Evolutionary conservation across 2,888 invertebrate genomes (phyloP).

Genomic region (Troglohyphantes excavatus): DNA sequence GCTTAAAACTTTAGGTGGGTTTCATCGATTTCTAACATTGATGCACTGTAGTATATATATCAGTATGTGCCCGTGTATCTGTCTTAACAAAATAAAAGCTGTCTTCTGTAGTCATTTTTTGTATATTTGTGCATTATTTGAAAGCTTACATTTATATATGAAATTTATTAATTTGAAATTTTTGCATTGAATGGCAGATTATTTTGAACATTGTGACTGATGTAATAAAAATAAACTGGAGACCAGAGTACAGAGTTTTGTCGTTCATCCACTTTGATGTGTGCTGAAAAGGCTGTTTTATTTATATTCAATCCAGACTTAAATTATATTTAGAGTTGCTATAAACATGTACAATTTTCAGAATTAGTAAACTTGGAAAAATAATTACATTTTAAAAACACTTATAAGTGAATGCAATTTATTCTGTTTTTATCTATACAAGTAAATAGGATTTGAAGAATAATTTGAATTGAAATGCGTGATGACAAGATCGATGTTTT

Average conservation of each 20-base stretch:
- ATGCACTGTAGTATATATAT: conserved; percentile 77
- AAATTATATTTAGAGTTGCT: no score
- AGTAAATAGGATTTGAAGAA: no score
- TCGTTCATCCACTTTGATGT: conserved; percentile 6
- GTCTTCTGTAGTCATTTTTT: conserved; percentile 78
- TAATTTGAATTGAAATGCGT: no score
- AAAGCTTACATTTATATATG: conserved; percentile 65
- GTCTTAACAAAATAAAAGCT: conserved; percentile 78
- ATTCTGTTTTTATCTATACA: no score
- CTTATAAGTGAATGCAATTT: no score
- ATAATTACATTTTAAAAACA: no score
- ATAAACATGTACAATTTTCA: no score
- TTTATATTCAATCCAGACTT: no score
- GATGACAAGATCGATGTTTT: no score
- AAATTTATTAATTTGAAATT: conserved; percentile 53
- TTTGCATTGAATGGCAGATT: conserved; percentile 65
- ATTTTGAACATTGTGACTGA: conserved; percentile 62
- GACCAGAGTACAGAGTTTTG: conserved; percentile 55
- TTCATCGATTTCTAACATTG: conserved; percentile 74
- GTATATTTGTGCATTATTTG: conserved; percentile 69
- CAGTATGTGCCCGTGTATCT: conserved; percentile 78
- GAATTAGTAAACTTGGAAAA: no score
- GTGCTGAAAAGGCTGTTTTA: no score
- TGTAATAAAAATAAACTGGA: conserved; percentile 64
- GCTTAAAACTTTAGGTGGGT: conserved; percentile 63